Evolutionary conservation across 37 sponge, comb jelly and placozoan species (phyloP).

Genomic region (Mnemiopsis leidyi): DNA sequence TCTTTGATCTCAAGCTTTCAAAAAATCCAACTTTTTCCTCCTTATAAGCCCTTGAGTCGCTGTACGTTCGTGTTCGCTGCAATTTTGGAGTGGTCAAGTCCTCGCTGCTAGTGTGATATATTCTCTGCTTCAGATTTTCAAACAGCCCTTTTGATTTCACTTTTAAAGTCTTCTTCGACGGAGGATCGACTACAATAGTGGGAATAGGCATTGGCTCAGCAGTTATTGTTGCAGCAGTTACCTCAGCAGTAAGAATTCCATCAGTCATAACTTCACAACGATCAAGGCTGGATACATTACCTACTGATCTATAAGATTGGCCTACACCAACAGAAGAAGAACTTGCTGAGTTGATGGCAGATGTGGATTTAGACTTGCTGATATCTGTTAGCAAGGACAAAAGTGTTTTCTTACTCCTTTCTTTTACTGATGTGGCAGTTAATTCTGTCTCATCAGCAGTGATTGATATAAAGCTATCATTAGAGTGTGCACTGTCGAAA

Average conservation of each 20-base stretch:
- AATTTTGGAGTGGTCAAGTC: neutral
- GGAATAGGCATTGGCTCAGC: neutral
- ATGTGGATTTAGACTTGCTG: neutral
- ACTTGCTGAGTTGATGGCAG: neutral
- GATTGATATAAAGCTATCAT: neutral
- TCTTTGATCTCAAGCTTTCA: neutral
- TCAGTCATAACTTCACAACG: neutral
- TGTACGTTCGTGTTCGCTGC: neutral
- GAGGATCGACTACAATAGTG: neutral
- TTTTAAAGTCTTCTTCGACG: neutral
- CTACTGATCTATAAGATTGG: neutral
- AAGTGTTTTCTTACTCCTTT: neutral
- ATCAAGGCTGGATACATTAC: neutral
- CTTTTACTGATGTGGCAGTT: neutral
- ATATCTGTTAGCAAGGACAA: neutral
- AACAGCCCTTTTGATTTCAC: neutral
- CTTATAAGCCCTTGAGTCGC: neutral
- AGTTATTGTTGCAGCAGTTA: neutral
- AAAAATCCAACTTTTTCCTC: neutral
- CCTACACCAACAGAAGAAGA: neutral
- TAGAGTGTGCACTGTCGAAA: neutral
- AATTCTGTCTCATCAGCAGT: neutral
- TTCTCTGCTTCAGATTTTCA: neutral
- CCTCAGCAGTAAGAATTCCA: neutral
- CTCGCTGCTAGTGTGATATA: neutral